phyloP scores from a whole-genome alignment of 2,888 invertebrate species.

The Lamproptera curius region DNA sequence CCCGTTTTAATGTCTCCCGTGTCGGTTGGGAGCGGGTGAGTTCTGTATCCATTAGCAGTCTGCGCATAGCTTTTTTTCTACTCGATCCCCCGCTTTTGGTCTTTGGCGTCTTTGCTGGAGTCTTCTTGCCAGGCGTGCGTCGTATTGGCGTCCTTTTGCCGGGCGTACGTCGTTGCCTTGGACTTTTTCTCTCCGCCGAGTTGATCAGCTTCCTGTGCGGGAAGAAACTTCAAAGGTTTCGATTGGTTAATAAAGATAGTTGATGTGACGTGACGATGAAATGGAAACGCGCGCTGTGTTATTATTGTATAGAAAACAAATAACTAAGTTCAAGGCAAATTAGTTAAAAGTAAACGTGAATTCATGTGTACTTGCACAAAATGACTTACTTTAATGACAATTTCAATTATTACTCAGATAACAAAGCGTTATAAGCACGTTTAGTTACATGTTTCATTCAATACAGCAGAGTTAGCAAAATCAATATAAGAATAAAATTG shows the following conservation, averaged over 20 bases:
- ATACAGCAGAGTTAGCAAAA: too few relatives aligned
- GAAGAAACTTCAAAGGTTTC: constrained; percentile 58
- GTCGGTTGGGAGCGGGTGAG: constrained; percentile 58
- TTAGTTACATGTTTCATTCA: too few relatives aligned
- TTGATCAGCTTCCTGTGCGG: constrained; percentile 70
- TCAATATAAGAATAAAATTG: too few relatives aligned
- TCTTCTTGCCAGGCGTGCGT: constrained; percentile 72
- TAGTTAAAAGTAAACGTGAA: too few relatives aligned
- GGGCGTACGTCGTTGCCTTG: constrained; percentile 70
- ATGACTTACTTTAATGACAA: too few relatives aligned
- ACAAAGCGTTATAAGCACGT: too few relatives aligned
- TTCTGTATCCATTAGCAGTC: constrained; percentile 63
- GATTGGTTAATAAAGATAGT: constrained; percentile 4
- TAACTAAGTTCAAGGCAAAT: too few relatives aligned
- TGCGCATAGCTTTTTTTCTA: constrained; percentile 76
- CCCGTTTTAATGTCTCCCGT: constrained; percentile 82
- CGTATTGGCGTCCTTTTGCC: constrained; percentile 61
- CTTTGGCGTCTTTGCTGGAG: constrained; percentile 76
- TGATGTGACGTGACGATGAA: too few relatives aligned
- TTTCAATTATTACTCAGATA: too few relatives aligned
- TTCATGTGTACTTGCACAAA: too few relatives aligned
- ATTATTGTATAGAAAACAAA: too few relatives aligned
- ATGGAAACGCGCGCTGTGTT: too few relatives aligned
- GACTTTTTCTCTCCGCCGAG: constrained; percentile 64
- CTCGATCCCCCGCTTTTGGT: constrained; percentile 80